A percentile compares a stretch with the other conserved stretches of the same genome.
phyloP scores from a whole-genome alignment of 2,797 vertebrate species.

The Tauraco hartlaubi region DNA sequence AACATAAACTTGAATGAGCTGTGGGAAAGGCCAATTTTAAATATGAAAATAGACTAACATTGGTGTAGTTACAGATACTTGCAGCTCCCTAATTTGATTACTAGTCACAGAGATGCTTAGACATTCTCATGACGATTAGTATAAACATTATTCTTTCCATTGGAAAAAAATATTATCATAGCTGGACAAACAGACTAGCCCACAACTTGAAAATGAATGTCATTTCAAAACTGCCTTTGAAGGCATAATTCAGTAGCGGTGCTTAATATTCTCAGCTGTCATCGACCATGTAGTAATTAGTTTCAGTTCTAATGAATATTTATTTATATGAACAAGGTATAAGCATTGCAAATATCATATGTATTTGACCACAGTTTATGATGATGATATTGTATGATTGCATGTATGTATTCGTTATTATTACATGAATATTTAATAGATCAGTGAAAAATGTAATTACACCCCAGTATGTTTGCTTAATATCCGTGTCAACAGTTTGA shows the following conservation, averaged over 20 bases:
- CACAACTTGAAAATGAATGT: conserved; percentile 34
- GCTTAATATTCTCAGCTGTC: conserved; percentile 55
- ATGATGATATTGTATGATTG: conserved; percentile 57
- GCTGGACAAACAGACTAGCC: conserved; percentile 50
- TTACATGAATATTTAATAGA: conserved; percentile 68
- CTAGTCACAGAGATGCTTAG: conserved; percentile 46
- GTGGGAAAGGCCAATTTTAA: conserved; percentile 72
- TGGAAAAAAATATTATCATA: conserved; percentile 44
- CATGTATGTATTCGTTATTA: conserved; percentile 49
- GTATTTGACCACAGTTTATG: conserved; percentile 58
- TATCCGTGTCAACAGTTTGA: conserved; percentile 42
- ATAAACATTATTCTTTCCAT: conserved; percentile 48
- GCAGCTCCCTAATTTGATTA: conserved; percentile 30
- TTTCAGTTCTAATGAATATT: conserved; percentile 52
- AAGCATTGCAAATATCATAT: conserved; percentile 57
- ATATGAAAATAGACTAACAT: conserved; percentile 63
- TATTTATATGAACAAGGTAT: conserved; percentile 52
- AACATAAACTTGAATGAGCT: conserved; percentile 75
- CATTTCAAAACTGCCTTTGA: conserved; percentile 32
- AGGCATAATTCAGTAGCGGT: neutral
- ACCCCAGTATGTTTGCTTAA: conserved; percentile 30
- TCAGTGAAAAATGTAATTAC: conserved; percentile 56
- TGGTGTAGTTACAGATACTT: conserved; percentile 39
- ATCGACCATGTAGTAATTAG: conserved; percentile 8
- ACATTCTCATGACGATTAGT: conserved; percentile 16